Evolutionary conservation across 2,113 vertebrate genomes (phyloP).

Genomic region (Spilogale gracilis): DNA sequence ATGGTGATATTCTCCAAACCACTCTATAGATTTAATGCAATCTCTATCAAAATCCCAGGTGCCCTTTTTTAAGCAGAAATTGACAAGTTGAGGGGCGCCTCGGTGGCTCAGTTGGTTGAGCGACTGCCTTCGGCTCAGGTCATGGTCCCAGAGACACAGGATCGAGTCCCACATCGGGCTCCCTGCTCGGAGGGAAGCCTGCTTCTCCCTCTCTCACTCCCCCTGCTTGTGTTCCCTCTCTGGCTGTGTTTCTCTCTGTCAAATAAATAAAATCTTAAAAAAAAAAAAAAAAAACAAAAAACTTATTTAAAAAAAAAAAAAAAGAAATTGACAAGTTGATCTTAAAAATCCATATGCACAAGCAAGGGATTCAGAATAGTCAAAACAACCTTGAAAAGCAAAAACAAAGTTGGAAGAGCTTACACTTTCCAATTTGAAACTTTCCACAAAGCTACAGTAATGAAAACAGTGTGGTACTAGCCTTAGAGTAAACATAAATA

Average conservation of each 20-base stretch:
- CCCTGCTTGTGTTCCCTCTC: too few species aligned
- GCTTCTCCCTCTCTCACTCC: too few species aligned
- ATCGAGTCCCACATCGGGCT: too few species aligned
- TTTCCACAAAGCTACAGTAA: background rate
- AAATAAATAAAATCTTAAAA: too few species aligned
- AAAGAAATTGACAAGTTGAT: constrained; percentile 20
- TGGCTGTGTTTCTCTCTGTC: too few species aligned
- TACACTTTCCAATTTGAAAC: background rate
- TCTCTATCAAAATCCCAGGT: background rate
- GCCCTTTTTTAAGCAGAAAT: background rate
- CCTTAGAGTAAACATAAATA: background rate
- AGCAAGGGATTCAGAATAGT: background rate
- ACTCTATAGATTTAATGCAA: background rate
- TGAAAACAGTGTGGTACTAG: background rate
- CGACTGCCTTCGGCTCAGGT: too few species aligned
- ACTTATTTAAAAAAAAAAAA: too few species aligned
- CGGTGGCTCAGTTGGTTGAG: too few species aligned
- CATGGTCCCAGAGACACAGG: too few species aligned
- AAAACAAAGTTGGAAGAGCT: background rate
- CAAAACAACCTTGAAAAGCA: background rate
- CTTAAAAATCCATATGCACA: background rate
- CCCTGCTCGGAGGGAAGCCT: too few species aligned
- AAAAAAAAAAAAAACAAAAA: background rate
- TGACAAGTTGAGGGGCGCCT: background rate
- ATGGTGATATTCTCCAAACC: background rate